Percentiles rank a stretch among this genome's conserved stretches.
These are phyloP conservation scores for Anoura caudifer DNA, from an alignment of 2,113 vertebrate genomes.

Conservation along the genomic window DNA sequence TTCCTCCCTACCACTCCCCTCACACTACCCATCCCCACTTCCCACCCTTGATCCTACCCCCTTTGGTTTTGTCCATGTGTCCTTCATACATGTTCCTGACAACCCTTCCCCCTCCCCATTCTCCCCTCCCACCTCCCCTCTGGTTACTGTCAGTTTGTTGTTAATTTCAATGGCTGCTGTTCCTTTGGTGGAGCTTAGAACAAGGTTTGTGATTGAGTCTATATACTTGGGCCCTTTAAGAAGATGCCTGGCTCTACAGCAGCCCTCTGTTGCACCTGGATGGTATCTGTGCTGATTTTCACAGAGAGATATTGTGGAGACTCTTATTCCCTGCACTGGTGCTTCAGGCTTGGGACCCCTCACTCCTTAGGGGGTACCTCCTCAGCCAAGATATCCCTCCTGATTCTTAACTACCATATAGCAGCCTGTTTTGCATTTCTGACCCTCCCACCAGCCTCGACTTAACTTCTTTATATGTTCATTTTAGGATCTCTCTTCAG, in stretches of 20 bases:
- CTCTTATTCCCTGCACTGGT: too few species aligned
- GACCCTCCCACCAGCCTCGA: not conserved
- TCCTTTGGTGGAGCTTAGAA: not conserved
- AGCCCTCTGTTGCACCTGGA: not conserved
- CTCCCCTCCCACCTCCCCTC: too few species aligned
- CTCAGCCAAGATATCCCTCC: not conserved
- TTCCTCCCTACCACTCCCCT: too few species aligned
- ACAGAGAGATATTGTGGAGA: not conserved
- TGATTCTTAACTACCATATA: not conserved
- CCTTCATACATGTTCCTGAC: too few species aligned
- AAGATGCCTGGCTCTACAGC: not conserved
- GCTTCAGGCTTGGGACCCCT: not conserved
- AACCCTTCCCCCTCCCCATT: too few species aligned
- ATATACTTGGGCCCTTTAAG: not conserved
- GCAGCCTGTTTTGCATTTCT: not conserved
- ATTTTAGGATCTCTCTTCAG: not conserved
- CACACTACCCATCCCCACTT: too few species aligned
- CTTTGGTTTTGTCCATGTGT: too few species aligned
- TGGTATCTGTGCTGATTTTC: not conserved
- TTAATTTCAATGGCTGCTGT: not conserved
- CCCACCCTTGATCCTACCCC: too few species aligned
- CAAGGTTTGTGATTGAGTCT: not conserved
- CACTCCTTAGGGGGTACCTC: too few species aligned
- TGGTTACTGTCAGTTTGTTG: too few species aligned
- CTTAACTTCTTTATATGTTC: not conserved